phyloP scores from a whole-genome alignment of 2,113 vertebrate genomes.

The Egretta garzetta region DNA sequence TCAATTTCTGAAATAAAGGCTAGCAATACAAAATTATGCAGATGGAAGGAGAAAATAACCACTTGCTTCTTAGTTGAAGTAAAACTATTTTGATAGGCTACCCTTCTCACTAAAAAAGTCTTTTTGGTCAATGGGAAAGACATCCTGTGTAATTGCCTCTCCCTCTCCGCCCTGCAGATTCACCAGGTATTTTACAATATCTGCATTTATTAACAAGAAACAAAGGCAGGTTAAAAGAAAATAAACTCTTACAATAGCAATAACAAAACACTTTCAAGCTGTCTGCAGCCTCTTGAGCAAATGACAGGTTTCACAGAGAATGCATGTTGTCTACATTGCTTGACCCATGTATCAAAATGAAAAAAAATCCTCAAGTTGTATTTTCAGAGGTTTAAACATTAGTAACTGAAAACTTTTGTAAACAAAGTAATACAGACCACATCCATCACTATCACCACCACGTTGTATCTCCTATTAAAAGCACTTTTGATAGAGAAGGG shows the following conservation, averaged over 20 bases:
- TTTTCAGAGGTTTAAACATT: neutral
- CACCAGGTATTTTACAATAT: neutral
- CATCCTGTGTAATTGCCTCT: neutral
- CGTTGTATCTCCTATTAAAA: neutral
- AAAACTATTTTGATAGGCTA: neutral
- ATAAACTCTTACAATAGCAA: neutral
- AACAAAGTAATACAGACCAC: neutral
- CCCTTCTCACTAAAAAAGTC: neutral
- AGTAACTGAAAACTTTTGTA: neutral
- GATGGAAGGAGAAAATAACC: neutral
- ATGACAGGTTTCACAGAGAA: conserved; percentile 37
- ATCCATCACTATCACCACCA: neutral
- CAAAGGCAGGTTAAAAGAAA: neutral
- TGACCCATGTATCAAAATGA: neutral
- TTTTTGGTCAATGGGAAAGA: neutral
- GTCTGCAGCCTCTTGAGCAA: conserved; percentile 7
- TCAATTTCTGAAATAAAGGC: neutral
- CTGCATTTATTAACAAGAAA: neutral
- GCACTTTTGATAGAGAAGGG: neutral
- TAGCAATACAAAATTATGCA: neutral
- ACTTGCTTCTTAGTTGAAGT: neutral
- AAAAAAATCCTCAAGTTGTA: neutral
- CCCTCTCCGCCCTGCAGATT: neutral
- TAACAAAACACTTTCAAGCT: conserved; percentile 14
- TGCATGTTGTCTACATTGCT: neutral